phyloP scores from a whole-genome alignment of 2,797 vertebrate species.

The Cottoperca gobio region DNA sequence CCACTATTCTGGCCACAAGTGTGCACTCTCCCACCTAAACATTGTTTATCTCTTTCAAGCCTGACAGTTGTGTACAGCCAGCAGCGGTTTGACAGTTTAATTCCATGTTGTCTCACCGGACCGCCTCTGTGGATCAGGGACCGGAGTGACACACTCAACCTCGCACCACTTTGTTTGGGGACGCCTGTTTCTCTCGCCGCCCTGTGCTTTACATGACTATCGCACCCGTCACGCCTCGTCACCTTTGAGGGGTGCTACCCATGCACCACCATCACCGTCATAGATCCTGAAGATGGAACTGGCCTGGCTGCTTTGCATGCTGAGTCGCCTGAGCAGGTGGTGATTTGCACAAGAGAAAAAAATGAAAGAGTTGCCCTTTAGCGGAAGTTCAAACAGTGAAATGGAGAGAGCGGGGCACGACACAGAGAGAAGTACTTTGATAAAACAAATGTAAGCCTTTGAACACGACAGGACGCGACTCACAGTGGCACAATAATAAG shows the following conservation, averaged over 20 bases:
- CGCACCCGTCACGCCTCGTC: slow-evolving; percentile 40
- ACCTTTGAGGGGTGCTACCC: slow-evolving; percentile 16
- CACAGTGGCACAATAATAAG: slow-evolving; percentile 75
- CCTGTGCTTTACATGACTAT: slow-evolving; percentile 58
- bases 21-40: slow-evolving; percentile 69
- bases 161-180: slow-evolving; percentile 53
- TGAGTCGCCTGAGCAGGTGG: slow-evolving; percentile 55
- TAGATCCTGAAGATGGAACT: slow-evolving; percentile 15
- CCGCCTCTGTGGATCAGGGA: slow-evolving; percentile 64
- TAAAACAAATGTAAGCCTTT: slow-evolving; percentile 72
- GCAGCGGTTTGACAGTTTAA: slow-evolving; percentile 79
- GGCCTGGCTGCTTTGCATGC: slow-evolving; percentile 66
- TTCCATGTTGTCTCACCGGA: slow-evolving; percentile 70
- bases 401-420: slow-evolving; percentile 15
- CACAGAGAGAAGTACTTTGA: slow-evolving; percentile 45
- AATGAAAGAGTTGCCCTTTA: slow-evolving; percentile 35
- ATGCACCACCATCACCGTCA: slow-evolving; percentile 1
- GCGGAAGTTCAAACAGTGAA: slow-evolving; percentile 51
- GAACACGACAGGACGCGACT: slow-evolving; percentile 71
- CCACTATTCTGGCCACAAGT: slow-evolving; percentile 58
- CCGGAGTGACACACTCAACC: slow-evolving; percentile 63
- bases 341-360: slow-evolving; percentile 62
- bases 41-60: slow-evolving; percentile 70
- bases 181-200: slow-evolving; percentile 31
- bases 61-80: slow-evolving; percentile 63